phyloP scores from a whole-genome alignment of 2,113 vertebrate species.

The Pycnonotus jocosus region DNA sequence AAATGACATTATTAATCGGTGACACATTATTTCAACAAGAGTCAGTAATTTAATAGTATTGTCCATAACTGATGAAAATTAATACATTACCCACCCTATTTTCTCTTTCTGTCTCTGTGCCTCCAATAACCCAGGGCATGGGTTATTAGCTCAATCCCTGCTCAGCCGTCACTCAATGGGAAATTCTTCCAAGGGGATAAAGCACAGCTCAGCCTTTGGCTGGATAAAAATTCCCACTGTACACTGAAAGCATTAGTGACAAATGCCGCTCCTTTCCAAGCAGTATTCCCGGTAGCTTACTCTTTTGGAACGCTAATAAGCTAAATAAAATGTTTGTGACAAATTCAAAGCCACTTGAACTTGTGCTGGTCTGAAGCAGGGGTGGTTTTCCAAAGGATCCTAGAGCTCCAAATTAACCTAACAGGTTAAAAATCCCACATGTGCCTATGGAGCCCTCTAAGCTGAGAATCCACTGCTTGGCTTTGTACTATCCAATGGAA shows the following conservation, averaged over 20 bases:
- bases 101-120: not conserved
- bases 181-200: constrained; percentile 40
- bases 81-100: constrained; percentile 1
- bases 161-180: constrained; percentile 21
- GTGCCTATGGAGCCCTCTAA: not conserved
- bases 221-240: not conserved
- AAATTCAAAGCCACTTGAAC: not conserved
- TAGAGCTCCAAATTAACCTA: not conserved
- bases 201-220: not conserved
- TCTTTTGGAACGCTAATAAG: not conserved
- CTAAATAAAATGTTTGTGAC: not conserved
- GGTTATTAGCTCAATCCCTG: constrained; percentile 35
- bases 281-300: not conserved
- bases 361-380: not conserved
- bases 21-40: constrained; percentile 22
- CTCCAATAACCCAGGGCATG: constrained; percentile 26
- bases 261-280: not conserved
- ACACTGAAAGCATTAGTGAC: not conserved
- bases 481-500: not conserved
- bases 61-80: constrained; percentile 52
- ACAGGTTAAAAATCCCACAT: not conserved
- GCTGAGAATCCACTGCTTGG: not conserved
- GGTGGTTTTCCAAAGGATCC: not conserved
- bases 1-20: not conserved
- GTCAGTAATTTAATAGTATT: constrained; percentile 20